phyloP scores from a whole-genome alignment of 2,888 invertebrate genomes.

The Ophion costatus region DNA sequence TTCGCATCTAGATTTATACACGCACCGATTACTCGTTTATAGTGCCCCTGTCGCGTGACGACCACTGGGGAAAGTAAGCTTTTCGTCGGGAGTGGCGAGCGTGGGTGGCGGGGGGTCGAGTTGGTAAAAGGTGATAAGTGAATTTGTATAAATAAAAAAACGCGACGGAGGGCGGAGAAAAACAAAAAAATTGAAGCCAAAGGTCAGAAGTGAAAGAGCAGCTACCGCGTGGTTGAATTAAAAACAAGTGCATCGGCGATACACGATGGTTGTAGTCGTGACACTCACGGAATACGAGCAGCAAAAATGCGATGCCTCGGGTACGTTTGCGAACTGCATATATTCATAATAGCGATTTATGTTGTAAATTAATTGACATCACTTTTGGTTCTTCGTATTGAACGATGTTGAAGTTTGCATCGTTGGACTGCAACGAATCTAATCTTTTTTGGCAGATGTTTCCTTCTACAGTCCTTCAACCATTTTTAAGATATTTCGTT shows the following conservation, averaged over 20 bases:
- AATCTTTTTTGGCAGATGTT: too few species aligned
- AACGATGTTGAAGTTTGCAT: too few species aligned
- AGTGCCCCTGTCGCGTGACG: neutral
- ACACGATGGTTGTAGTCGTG: slow-evolving; percentile 79
- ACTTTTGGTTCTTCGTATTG: neutral
- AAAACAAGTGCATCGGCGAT: slow-evolving; percentile 36
- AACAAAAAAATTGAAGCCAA: neutral
- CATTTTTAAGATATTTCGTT: too few species aligned
- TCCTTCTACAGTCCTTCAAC: too few species aligned
- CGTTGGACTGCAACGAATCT: too few species aligned
- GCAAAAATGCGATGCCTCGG: slow-evolving; percentile 75
- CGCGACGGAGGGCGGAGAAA: neutral
- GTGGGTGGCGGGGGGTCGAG: too few species aligned
- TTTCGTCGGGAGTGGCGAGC: neutral
- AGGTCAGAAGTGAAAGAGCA: neutral
- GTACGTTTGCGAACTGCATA: slow-evolving; percentile 69
- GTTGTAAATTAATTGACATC: neutral
- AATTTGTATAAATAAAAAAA: neutral
- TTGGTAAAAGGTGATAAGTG: neutral
- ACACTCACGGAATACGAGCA: slow-evolving; percentile 79
- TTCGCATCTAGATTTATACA: neutral
- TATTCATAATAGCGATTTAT: neutral
- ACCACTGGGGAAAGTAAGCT: neutral
- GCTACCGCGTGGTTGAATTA: neutral
- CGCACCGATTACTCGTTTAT: neutral